phyloP scores from a whole-genome alignment of 2,797 vertebrate genomes.

The Heterohyrax brucei region DNA sequence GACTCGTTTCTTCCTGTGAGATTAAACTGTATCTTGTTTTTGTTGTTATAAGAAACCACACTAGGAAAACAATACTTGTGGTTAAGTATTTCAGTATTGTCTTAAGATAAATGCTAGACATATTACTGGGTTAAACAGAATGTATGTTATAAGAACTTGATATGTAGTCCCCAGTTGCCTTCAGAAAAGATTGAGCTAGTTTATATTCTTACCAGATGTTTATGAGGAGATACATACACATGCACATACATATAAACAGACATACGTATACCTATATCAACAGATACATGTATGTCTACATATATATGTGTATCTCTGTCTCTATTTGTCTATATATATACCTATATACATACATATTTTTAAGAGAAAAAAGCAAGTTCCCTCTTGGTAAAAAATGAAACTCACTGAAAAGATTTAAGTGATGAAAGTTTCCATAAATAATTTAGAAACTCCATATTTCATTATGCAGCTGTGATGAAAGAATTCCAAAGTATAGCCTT shows the following conservation, averaged over 20 bases:
- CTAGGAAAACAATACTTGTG: background rate
- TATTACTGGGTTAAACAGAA: conserved; percentile 41
- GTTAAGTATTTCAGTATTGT: conserved; percentile 13
- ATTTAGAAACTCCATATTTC: conserved; percentile 75
- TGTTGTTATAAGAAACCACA: conserved; percentile 1
- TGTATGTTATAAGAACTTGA: background rate
- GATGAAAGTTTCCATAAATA: conserved; percentile 71
- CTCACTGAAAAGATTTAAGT: conserved; percentile 71
- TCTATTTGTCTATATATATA: background rate
- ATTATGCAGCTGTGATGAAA: conserved; percentile 69
- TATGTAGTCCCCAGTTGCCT: conserved; percentile 7
- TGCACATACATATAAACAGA: background rate
- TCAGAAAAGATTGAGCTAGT: background rate
- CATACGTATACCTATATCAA: background rate
- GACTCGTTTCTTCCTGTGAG: background rate
- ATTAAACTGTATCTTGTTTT: background rate
- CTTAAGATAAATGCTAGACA: background rate
- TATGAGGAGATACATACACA: background rate
- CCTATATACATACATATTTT: background rate
- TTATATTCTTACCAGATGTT: conserved; percentile 45
- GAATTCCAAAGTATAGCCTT: conserved; percentile 54
- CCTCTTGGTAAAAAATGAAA: conserved; percentile 49
- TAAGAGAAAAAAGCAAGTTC: background rate
- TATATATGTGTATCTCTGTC: background rate
- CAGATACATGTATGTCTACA: background rate